Percentiles rank a stretch among this genome's conserved stretches.
phyloP scores from a whole-genome alignment of 2,113 vertebrate species.

The Tichodroma muraria region DNA sequence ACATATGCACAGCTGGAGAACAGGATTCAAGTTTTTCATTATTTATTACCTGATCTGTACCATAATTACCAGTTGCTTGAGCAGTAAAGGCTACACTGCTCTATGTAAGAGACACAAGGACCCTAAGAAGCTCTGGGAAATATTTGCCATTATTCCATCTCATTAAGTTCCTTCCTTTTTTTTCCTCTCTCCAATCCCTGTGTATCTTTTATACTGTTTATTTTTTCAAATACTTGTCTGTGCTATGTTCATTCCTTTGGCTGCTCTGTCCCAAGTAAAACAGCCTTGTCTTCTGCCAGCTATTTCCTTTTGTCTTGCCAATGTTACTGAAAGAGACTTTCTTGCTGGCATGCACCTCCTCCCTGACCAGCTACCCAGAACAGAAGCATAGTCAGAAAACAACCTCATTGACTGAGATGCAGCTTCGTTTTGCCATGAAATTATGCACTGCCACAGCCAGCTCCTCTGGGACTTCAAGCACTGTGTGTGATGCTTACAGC shows the following conservation, averaged over 20 bases:
- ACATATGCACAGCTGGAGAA: neutral
- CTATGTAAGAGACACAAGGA: neutral
- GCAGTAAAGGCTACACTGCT: neutral
- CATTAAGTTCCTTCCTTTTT: neutral
- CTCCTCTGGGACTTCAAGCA: neutral
- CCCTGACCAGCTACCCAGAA: neutral
- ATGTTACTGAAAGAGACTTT: neutral
- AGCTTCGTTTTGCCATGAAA: neutral
- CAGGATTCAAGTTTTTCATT: neutral
- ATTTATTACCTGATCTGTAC: neutral
- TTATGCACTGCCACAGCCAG: neutral
- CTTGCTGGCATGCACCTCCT: neutral
- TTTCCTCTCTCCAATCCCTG: neutral
- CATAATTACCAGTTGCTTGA: neutral
- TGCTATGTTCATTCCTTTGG: neutral
- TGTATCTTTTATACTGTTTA: neutral
- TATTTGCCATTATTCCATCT: neutral
- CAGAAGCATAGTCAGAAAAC: slow-evolving; percentile 1
- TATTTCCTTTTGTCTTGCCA: slow-evolving; percentile 15
- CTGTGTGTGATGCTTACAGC: accelerated
- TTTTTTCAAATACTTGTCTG: neutral
- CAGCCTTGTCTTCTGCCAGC: neutral
- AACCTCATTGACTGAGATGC: neutral
- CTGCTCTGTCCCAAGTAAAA: neutral
- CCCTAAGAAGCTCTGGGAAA: neutral